A percentile compares a stretch with the other conserved stretches of the same genome.
phyloP scores from a whole-genome alignment of 2,113 vertebrate species.

The Pollimyrus isidori region DNA sequence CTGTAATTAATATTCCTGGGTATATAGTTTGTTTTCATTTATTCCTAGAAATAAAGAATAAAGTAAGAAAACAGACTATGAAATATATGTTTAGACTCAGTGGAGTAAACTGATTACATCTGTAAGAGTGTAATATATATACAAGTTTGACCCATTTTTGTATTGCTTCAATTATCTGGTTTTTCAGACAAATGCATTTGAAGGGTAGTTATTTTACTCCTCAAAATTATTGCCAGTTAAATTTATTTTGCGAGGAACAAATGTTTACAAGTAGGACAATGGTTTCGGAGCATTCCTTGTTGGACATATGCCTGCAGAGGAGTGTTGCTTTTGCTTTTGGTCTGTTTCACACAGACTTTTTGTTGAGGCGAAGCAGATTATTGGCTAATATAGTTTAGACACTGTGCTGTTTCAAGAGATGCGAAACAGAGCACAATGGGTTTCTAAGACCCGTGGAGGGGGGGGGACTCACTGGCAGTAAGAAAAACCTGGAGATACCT shows the following conservation, averaged over 20 bases:
- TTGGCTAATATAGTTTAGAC: slow-evolving; percentile 73
- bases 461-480: slow-evolving; percentile 29
- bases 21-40: not conserved
- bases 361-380: slow-evolving; percentile 68
- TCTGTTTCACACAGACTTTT: slow-evolving; percentile 68
- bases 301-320: slow-evolving; percentile 42
- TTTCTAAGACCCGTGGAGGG: slow-evolving; percentile 47
- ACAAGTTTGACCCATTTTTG: slow-evolving; percentile 11
- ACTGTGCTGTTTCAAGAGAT: slow-evolving; percentile 50
- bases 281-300: slow-evolving; percentile 43
- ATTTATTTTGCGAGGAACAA: slow-evolving; percentile 19
- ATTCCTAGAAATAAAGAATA: not conserved
- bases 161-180: not conserved
- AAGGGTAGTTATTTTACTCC: slow-evolving; percentile 29
- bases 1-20: slow-evolving; percentile 3
- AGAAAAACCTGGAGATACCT: slow-evolving; percentile 54
- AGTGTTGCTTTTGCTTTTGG: slow-evolving; percentile 56
- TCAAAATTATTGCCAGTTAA: slow-evolving; percentile 24
- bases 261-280: slow-evolving; percentile 37
- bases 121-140: slow-evolving; percentile 19
- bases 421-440: slow-evolving; percentile 53
- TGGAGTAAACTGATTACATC: slow-evolving; percentile 19
- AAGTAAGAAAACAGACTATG: not conserved
- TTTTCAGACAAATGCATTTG: slow-evolving; percentile 18
- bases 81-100: not conserved